These are phyloP conservation scores for Xestia c-nigrum DNA, from an alignment of 2,888 invertebrate genomes.

Conservation along the genomic window DNA sequence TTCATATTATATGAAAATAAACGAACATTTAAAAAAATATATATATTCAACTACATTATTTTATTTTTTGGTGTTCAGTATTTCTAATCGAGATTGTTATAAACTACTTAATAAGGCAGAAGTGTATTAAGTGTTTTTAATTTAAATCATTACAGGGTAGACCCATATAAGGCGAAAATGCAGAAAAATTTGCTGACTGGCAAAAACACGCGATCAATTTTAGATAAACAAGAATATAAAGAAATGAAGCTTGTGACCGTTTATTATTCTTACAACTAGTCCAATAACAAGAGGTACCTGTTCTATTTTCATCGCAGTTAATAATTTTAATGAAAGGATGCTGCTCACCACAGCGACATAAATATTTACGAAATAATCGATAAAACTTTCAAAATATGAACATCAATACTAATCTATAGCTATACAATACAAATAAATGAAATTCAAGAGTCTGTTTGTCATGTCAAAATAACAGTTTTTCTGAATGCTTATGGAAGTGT, in stretches of 20 bases:
- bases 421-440: no score
- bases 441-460: no score
- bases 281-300: neutral
- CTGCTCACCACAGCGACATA: slow-evolving; percentile 5
- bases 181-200: neutral
- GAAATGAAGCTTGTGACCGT: neutral
- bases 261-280: neutral
- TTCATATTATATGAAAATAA: neutral
- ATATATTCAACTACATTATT: no score
- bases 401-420: neutral
- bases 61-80: neutral
- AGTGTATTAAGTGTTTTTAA: neutral
- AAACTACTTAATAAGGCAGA: neutral
- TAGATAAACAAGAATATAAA: neutral
- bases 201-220: no score
- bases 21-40: neutral
- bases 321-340: slow-evolving; percentile 29
- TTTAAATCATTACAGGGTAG: neutral
- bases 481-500: no score
- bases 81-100: no score
- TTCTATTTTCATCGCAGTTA: slow-evolving; percentile 23
- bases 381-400: neutral
- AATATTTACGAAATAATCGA: neutral
- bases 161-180: neutral
- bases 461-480: no score